phyloP scores from a whole-genome alignment of 1,140 invertebrate species.

The Heliconius eleuchia region DNA sequence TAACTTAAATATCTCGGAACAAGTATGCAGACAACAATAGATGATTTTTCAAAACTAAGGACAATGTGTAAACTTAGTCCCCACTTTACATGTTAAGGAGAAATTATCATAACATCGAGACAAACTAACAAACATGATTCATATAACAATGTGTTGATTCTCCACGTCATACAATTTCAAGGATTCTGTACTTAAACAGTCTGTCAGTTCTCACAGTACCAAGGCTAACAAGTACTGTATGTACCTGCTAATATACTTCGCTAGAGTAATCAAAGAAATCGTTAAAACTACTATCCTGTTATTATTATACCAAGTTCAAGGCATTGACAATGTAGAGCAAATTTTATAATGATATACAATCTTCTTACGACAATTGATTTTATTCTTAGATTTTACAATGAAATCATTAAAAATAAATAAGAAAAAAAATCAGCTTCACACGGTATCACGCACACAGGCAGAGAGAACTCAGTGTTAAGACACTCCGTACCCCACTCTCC shows the following conservation, averaged over 20 bases:
- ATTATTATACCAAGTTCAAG: neutral
- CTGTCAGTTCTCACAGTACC: conserved; percentile 28
- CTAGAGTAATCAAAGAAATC: neutral
- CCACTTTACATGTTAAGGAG: conserved; percentile 2
- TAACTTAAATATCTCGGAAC: neutral
- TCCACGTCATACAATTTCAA: conserved; percentile 5
- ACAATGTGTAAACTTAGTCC: neutral
- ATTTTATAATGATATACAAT: neutral
- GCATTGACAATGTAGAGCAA: neutral
- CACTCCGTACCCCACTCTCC: too few relatives aligned
- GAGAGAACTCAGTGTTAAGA: too few relatives aligned
- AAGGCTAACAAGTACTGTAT: conserved; percentile 2
- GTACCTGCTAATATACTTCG: neutral
- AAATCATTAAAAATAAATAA: neutral
- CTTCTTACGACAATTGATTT: neutral
- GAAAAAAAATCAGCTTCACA: neutral
- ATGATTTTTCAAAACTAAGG: neutral
- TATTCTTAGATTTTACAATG: neutral
- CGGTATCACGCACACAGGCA: too few relatives aligned
- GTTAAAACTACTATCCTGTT: neutral
- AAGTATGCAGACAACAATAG: neutral
- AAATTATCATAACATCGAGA: neutral
- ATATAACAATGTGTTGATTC: conserved; percentile 20
- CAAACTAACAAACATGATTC: conserved; percentile 17
- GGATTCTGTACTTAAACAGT: neutral